These are phyloP conservation scores for Caenorhabditis panamensis DNA, from an alignment of 2,888 invertebrate genomes.

Conservation along the genomic window DNA sequence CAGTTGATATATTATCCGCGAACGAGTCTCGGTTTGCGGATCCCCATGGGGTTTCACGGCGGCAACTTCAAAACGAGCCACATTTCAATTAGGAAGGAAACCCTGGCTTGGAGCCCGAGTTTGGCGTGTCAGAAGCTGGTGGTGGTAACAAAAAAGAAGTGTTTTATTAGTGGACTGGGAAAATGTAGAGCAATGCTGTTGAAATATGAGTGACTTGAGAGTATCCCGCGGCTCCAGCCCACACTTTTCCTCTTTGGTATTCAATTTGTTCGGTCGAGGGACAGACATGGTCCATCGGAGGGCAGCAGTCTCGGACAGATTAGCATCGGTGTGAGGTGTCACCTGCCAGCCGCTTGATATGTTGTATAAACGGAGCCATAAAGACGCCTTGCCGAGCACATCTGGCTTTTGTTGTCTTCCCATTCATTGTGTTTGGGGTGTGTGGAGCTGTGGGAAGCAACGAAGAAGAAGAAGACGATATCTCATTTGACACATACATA, in stretches of 20 bases:
- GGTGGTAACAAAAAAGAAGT: conserved; percentile 65
- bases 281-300: conserved; percentile 12
- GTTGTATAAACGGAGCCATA: conserved; percentile 55
- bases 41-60: conserved; percentile 33
- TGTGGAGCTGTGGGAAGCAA: conserved; percentile 9
- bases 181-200: conserved; percentile 55
- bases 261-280: conserved; percentile 31
- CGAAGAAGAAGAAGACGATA: conserved; percentile 46
- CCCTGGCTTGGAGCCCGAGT: conserved; percentile 14
- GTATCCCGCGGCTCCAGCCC: conserved; percentile 3
- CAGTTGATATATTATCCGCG: conserved; percentile 59
- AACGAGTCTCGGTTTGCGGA: conserved; percentile 47
- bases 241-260: conserved; percentile 1
- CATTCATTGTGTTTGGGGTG: conserved; percentile 38
- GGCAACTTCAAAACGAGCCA: conserved; percentile 58
- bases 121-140: conserved; percentile 40
- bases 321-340: conserved; percentile 32
- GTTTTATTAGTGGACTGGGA: conserved; percentile 77
- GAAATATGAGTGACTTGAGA: conserved; percentile 68
- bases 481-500: conserved; percentile 61
- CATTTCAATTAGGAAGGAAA: conserved; percentile 53
- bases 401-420: conserved; percentile 59
- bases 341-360: conserved; percentile 40
- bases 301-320: conserved; percentile 13
- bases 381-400: conserved; percentile 36